Percentiles rank a stretch among this genome's conserved stretches.
These are phyloP conservation scores for Parasteatoda lunata DNA, from an alignment of 2,888 invertebrate species.

Conservation along the genomic window DNA sequence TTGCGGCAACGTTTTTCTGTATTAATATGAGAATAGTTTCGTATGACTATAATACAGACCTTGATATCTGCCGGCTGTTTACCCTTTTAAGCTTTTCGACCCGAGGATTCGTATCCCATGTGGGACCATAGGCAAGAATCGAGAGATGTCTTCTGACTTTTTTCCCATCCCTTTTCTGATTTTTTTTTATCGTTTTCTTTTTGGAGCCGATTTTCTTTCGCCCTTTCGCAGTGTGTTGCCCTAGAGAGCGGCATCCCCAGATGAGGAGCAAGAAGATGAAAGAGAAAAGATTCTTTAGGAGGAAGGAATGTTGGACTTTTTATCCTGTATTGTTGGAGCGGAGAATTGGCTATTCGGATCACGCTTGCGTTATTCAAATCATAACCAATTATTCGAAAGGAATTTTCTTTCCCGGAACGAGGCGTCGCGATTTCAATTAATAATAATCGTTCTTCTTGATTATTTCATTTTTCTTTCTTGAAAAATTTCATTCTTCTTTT, in stretches of 20 bases:
- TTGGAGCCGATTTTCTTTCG: constrained; percentile 23
- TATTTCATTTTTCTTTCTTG: not conserved
- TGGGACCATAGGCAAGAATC: constrained; percentile 48
- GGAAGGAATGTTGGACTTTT: constrained; percentile 37
- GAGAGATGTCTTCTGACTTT: constrained; percentile 61
- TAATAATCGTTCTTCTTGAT: not conserved
- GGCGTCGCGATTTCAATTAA: not conserved
- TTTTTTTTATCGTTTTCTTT: constrained; percentile 20
- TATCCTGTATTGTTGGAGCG: constrained; percentile 17
- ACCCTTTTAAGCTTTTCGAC: constrained; percentile 67
- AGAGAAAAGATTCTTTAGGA: not conserved
- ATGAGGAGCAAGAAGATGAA: constrained; percentile 10
- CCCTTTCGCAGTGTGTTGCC: constrained; percentile 29
- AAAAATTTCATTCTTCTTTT: not conserved
- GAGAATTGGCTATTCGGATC: constrained; percentile 20
- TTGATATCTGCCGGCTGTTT: constrained; percentile 65
- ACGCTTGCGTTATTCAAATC: constrained; percentile 48
- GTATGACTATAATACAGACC: constrained; percentile 51
- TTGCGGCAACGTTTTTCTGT: constrained; percentile 64
- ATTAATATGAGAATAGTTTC: constrained; percentile 68
- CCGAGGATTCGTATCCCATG: constrained; percentile 55
- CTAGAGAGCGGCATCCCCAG: constrained; percentile 31
- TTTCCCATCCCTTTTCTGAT: constrained; percentile 13
- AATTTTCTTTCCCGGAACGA: not conserved
- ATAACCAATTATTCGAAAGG: constrained; percentile 39